phyloP scores from a whole-genome alignment of 2,113 vertebrate species.

The Mustelus asterias region DNA sequence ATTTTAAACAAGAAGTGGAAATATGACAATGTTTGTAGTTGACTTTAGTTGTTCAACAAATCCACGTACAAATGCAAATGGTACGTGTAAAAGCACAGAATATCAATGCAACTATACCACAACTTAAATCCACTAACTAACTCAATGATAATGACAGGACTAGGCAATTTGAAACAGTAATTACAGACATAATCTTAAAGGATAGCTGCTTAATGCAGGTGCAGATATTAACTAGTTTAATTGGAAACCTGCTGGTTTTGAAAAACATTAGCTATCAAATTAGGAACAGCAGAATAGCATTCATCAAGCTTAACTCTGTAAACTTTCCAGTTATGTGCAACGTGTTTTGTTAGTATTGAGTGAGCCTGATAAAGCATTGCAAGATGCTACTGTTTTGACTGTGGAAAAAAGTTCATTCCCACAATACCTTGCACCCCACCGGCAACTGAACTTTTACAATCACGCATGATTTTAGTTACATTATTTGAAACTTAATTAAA shows the following conservation, averaged over 20 bases:
- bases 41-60: not conserved
- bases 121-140: slow-evolving; percentile 4
- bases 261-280: not conserved
- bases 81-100: not conserved
- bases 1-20: not conserved
- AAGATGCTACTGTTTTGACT: not conserved
- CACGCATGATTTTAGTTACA: not conserved
- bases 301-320: slow-evolving; percentile 32
- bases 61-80: not conserved
- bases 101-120: not conserved
- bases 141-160: not conserved
- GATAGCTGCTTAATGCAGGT: not conserved
- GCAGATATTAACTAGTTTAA: not conserved
- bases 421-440: slow-evolving; percentile 2
- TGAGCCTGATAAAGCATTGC: not conserved
- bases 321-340: slow-evolving; percentile 29
- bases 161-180: slow-evolving; percentile 1
- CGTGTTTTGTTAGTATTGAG: slow-evolving; percentile 23
- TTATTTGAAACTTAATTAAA: slow-evolving; percentile 24
- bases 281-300: slow-evolving; percentile 9
- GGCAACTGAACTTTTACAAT: not conserved
- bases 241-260: slow-evolving; percentile 7
- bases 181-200: slow-evolving; percentile 1
- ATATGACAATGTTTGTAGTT: not conserved
- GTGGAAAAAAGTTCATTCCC: not conserved